phyloP scores from a whole-genome alignment of 2,888 invertebrate species.

The Meta bourneti region DNA sequence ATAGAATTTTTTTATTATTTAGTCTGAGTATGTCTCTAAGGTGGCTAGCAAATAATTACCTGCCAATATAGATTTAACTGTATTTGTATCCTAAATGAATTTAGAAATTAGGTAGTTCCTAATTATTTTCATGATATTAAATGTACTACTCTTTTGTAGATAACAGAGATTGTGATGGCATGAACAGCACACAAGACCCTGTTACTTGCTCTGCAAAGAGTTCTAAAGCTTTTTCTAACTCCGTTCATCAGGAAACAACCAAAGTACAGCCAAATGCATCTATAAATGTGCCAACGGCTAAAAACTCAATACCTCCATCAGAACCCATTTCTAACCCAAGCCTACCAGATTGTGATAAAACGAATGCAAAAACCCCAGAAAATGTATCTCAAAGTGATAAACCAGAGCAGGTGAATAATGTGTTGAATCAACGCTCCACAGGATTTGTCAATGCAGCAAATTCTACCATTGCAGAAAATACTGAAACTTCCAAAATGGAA shows the following conservation, averaged over 20 bases:
- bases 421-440: no score
- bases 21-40: no score
- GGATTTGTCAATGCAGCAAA: neutral
- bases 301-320: neutral
- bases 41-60: no score
- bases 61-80: no score
- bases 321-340: neutral
- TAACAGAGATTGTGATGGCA: constrained; percentile 33
- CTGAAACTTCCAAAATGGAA: neutral
- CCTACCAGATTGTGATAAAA: neutral
- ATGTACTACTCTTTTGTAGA: constrained; percentile 17
- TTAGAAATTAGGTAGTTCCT: no score
- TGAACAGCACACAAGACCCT: constrained; percentile 28
- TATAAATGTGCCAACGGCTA: neutral
- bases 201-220: neutral
- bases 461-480: neutral
- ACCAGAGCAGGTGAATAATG: no score
- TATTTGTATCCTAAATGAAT: no score
- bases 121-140: neutral
- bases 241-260: neutral
- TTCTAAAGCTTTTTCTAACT: neutral
- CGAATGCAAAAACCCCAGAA: neutral
- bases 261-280: neutral
- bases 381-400: neutral
- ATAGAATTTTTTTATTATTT: no score